These are phyloP conservation scores for Montipora capricornis DNA, from an alignment of 64 coral and sea anemone genomes.

Conservation along the genomic window DNA sequence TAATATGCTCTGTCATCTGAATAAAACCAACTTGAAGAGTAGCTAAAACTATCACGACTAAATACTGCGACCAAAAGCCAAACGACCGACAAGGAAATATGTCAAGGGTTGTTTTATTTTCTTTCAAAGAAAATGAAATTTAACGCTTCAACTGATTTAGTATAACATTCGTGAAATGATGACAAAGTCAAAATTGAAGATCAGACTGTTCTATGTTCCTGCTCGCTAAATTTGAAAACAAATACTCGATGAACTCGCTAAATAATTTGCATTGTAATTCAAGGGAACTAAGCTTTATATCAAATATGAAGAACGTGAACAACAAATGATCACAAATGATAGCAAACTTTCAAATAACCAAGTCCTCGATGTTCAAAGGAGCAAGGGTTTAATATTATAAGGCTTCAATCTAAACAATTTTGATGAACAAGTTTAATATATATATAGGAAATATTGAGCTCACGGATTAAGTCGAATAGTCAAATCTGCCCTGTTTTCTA, in stretches of 20 bases:
- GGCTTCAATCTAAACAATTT: background rate
- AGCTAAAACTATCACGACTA: too few species aligned
- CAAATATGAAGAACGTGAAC: background rate
- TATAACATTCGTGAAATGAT: background rate
- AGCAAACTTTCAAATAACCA: background rate
- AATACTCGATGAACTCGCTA: background rate
- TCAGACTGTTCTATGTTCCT: background rate
- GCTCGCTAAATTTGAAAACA: background rate
- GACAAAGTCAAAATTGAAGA: background rate
- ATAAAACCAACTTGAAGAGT: too few species aligned
- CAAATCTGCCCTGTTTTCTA: background rate
- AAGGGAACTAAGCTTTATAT: background rate
- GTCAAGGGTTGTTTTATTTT: background rate
- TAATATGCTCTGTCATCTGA: too few species aligned
- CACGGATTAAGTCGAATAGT: background rate
- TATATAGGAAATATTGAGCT: background rate
- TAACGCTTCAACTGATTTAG: background rate
- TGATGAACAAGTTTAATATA: too few species aligned
- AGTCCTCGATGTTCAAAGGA: background rate
- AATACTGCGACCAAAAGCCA: too few species aligned
- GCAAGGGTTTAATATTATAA: background rate
- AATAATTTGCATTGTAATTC: background rate
- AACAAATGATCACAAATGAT: background rate
- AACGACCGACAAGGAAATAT: too few species aligned
- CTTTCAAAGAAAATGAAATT: slow-evolving; percentile 8